These are phyloP conservation scores for Aphidius colemani DNA, from an alignment of 2,888 invertebrate species.

Conservation along the genomic window DNA sequence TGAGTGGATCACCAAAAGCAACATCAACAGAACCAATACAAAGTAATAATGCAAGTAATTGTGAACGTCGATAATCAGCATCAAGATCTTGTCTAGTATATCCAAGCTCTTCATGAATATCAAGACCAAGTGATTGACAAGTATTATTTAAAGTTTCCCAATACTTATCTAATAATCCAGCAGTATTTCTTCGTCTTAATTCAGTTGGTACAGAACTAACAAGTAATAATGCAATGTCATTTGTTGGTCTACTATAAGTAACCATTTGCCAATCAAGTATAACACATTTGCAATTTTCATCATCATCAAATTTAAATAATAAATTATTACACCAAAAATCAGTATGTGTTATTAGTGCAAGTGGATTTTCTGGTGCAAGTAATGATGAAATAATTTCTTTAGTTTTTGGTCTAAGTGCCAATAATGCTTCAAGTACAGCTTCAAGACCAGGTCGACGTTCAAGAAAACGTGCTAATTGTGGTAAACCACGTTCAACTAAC, in stretches of 20 bases:
- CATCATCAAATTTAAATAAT: slow-evolving; percentile 64
- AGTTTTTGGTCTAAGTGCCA: slow-evolving; percentile 68
- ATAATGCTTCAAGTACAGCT: slow-evolving; percentile 67
- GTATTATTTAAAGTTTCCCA: slow-evolving; percentile 69
- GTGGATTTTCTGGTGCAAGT: slow-evolving; percentile 73
- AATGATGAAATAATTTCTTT: slow-evolving; percentile 74
- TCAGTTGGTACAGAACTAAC: slow-evolving; percentile 76
- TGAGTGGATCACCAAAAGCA: slow-evolving; percentile 75
- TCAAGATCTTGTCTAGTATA: slow-evolving; percentile 64
- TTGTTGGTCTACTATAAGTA: slow-evolving; percentile 76
- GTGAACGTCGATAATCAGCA: slow-evolving; percentile 68
- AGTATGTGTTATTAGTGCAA: slow-evolving; percentile 78
- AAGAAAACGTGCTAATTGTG: slow-evolving; percentile 75
- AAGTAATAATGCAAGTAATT: slow-evolving; percentile 74
- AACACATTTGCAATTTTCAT: slow-evolving; percentile 65
- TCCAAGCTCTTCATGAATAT: slow-evolving; percentile 63
- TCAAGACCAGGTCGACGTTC: slow-evolving; percentile 70
- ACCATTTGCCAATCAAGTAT: slow-evolving; percentile 87
- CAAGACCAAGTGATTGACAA: slow-evolving; percentile 67
- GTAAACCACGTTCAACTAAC: slow-evolving; percentile 76
- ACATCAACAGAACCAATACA: slow-evolving; percentile 84
- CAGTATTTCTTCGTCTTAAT: slow-evolving; percentile 69
- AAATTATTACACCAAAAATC: slow-evolving; percentile 86
- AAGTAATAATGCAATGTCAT: slow-evolving; percentile 76
- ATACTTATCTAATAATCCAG: slow-evolving; percentile 71